Percentiles rank a stretch among this genome's conserved stretches.
Evolutionary conservation across 2,797 vertebrate species (phyloP).

Genomic region (Rallus crepitans): DNA sequence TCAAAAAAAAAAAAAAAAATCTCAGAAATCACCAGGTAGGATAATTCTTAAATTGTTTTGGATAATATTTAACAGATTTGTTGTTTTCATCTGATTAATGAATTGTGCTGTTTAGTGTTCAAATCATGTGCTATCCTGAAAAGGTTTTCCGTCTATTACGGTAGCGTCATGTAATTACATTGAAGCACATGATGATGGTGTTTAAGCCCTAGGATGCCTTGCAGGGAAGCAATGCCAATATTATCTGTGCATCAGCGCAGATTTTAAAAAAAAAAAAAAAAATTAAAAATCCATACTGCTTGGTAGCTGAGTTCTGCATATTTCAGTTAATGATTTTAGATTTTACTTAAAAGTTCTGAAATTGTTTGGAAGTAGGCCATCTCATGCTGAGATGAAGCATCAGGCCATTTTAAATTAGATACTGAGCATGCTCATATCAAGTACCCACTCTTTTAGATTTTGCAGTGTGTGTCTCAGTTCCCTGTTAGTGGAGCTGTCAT

Average conservation of each 20-base stretch:
- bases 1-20: neutral
- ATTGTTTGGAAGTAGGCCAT: slow-evolving; percentile 85
- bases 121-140: neutral
- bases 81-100: neutral
- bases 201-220: slow-evolving; percentile 39
- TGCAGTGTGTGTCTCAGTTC: slow-evolving; percentile 46
- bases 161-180: neutral
- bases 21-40: neutral
- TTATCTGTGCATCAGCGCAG: slow-evolving; percentile 28
- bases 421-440: slow-evolving; percentile 84
- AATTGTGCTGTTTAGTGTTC: neutral
- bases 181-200: slow-evolving; percentile 30
- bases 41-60: neutral
- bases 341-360: slow-evolving; percentile 75
- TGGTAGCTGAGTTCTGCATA: slow-evolving; percentile 53
- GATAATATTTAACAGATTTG: neutral
- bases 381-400: slow-evolving; percentile 72
- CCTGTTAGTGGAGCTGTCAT: slow-evolving; percentile 44
- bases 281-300: slow-evolving; percentile 49
- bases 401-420: slow-evolving; percentile 75
- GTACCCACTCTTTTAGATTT: slow-evolving; percentile 63
- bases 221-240: slow-evolving; percentile 34
- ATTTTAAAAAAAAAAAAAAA: neutral
- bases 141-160: slow-evolving; percentile 13
- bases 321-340: slow-evolving; percentile 63